Base-by-base conservation (phyloP, 2,797 vertebrate genomes). In the Pipistrellus nathusii region DNA sequence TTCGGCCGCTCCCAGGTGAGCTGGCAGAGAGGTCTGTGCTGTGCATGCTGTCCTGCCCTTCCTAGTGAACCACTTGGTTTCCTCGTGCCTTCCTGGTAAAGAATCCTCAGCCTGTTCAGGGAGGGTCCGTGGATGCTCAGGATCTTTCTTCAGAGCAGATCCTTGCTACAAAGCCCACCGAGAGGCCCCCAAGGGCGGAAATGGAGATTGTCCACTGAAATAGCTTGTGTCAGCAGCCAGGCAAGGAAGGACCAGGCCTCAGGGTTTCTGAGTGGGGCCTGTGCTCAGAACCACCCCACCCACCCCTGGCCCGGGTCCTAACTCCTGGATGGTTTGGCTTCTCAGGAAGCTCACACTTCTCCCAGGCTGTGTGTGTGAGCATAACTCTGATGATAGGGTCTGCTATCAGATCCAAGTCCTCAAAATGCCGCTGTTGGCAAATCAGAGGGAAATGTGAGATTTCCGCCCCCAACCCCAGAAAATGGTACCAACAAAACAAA, bases 381-480 rank as follows among this genome's bases (percentile, higher is more conserved):
- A 66, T 35, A 41, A 30, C 8, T n/a, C 20, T 38, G 32, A 69
- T 44, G 59, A 71, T 6, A 3, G 10, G 46, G 32, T 62, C 38
- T 88, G 44, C 66, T 20, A 48, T 11, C 75, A 85, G 69, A 48
- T 23, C 86, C 2, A 53, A 90, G 57, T 32, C 80, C 41, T 88
- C 55, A 46, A 78, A 87, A 96, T 71, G 68, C 62, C 80, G 59
- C 25, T 64, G 18, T 55, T 38, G 81, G n/a, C 64, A 87, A 94
- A 32, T 77, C 81, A 82, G 57, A 94, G 51, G 77, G 35, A 93
- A 87, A 48, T 41, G 44, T 46, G 66, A 90, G 48, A 68, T 83
- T 76, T 66, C 66, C 20, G 0, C 46, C 38, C 38, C 44, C 44
- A 9, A 10, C 25, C 64, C 35, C 35, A 51, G 20, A 94, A 88